These are phyloP conservation scores for Rhaphigaster nebulosa DNA, from an alignment of 2,888 invertebrate genomes.

Conservation along the genomic window DNA sequence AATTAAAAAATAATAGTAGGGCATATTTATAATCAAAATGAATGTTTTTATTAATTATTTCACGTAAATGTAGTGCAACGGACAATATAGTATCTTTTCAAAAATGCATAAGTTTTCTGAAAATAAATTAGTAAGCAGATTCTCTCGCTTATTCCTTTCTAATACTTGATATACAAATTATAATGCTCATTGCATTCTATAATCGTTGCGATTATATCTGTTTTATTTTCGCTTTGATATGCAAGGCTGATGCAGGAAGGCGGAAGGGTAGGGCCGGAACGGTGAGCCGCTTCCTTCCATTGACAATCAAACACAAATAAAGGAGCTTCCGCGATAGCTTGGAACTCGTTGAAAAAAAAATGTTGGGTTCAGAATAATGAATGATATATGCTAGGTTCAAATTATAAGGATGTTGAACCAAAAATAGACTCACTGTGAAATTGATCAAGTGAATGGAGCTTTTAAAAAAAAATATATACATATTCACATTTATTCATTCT, in stretches of 20 bases:
- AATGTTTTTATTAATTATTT: too few relatives aligned
- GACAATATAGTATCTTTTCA: too few relatives aligned
- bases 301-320: not conserved
- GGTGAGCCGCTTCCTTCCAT: not conserved
- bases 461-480: too few relatives aligned
- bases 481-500: not conserved
- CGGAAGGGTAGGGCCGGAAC: not conserved
- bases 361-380: too few relatives aligned
- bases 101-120: too few relatives aligned
- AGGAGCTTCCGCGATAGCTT: not conserved
- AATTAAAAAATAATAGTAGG: too few relatives aligned
- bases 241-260: not conserved
- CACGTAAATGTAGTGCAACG: too few relatives aligned
- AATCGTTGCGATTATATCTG: not conserved
- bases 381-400: too few relatives aligned
- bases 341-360: not conserved
- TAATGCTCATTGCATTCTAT: not conserved
- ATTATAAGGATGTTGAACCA: not conserved
- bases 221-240: not conserved
- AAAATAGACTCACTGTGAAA: not conserved
- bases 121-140: too few relatives aligned
- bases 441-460: not conserved
- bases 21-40: too few relatives aligned
- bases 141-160: too few relatives aligned
- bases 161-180: not conserved